A percentile compares a stretch with the other conserved stretches of the same genome.
Conservation (phyloP, 2,113 vertebrate genomes). For the Alouatta palliata region DNA sequence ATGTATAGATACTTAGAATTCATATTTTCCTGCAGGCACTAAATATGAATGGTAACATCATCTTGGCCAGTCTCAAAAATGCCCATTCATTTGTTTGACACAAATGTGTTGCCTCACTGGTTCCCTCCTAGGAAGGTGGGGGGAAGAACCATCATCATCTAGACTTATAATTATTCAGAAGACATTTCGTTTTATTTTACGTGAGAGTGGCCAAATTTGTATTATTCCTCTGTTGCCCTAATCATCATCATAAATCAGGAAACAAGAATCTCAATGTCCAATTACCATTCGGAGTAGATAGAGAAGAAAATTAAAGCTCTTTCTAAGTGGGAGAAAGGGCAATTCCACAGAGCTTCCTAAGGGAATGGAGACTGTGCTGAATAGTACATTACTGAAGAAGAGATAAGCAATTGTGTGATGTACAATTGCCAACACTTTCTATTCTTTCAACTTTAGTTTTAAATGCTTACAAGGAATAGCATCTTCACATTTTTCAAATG, state of each 20-base stretch:
- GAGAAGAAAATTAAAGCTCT: conserved; percentile 70
- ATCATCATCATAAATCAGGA: conserved; percentile 73
- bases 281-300: conserved; percentile 63
- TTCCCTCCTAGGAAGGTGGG: not conserved
- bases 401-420: conserved; percentile 65
- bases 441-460: conserved; percentile 61
- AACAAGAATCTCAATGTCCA: conserved; percentile 64
- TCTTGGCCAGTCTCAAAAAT: conserved; percentile 44
- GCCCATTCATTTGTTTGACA: conserved; percentile 41
- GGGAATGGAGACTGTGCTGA: conserved; percentile 47
- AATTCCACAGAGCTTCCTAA: conserved; percentile 59
- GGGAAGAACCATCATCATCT: not conserved
- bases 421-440: conserved; percentile 67
- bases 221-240: conserved; percentile 55
- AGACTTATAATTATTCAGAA: conserved; percentile 52
- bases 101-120: not conserved
- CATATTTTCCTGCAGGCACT: conserved; percentile 41
- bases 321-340: conserved; percentile 67
- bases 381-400: conserved; percentile 62
- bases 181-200: conserved; percentile 56
- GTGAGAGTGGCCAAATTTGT: conserved; percentile 55
- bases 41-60: not conserved
- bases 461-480: conserved; percentile 72
- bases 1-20: not conserved
- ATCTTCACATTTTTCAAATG: conserved; percentile 66